Percentiles rank a stretch among this genome's conserved stretches.
Conservation (phyloP, 2,113 vertebrate species). For the Emydura subglobosa region DNA sequence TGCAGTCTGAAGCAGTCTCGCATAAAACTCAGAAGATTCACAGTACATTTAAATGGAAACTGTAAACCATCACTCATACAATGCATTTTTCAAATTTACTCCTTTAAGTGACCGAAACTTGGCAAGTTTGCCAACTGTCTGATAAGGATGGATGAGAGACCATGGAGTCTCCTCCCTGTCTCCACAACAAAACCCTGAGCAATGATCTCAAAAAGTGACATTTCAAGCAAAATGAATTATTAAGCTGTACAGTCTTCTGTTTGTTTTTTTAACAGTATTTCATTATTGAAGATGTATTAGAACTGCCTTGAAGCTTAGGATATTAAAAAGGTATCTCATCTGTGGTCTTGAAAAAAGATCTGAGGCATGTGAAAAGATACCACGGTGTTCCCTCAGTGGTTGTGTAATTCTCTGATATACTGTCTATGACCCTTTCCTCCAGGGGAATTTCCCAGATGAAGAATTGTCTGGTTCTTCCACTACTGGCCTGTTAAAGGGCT, state of each 20-base stretch:
- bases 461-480: neutral
- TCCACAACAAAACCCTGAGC: neutral
- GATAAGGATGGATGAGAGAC: constrained; percentile 22
- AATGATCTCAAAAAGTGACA: neutral
- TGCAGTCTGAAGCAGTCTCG: constrained; percentile 23
- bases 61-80: constrained; percentile 30
- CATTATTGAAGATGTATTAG: neutral
- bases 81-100: constrained; percentile 28
- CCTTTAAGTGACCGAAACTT: constrained; percentile 39
- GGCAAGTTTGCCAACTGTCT: constrained; percentile 11
- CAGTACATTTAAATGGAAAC: constrained; percentile 37
- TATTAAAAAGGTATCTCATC: neutral
- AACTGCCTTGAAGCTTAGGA: neutral
- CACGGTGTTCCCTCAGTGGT: neutral
- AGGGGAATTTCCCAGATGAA: constrained; percentile 31
- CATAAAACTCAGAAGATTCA: constrained; percentile 51
- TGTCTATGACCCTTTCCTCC: neutral
- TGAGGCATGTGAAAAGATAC: neutral
- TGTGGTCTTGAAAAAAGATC: constrained; percentile 20
- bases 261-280: neutral
- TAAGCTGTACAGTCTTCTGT: neutral
- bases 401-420: neutral
- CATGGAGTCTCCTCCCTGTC: neutral
- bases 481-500: neutral
- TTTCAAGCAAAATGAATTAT: neutral